Conservation (phyloP, 2,888 invertebrate species). For the Polydesmus complanatus region DNA sequence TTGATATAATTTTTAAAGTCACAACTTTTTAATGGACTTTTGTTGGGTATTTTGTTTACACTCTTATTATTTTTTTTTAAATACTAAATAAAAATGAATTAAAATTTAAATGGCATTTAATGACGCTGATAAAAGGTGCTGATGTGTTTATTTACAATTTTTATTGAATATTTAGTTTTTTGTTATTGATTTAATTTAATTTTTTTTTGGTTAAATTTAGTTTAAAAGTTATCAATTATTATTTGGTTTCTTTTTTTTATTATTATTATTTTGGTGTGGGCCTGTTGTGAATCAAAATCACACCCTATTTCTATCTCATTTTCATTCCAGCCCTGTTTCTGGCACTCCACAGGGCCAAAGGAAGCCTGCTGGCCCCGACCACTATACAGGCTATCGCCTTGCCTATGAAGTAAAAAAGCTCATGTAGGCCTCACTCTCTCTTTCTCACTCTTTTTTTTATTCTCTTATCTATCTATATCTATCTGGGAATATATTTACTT, state of each 20-base stretch:
- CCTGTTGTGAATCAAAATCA: conserved; percentile 14
- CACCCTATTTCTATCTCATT: conserved; percentile 16
- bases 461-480: neutral
- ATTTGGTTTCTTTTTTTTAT: conserved; percentile 2
- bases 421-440: conserved; percentile 58
- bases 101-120: too few relatives aligned
- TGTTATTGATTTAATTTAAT: neutral
- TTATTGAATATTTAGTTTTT: neutral
- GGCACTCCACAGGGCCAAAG: conserved; percentile 23
- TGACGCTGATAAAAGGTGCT: too few relatives aligned
- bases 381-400: conserved; percentile 96
- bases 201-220: conserved; percentile 1
- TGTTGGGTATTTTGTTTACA: too few relatives aligned
- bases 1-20: too few relatives aligned
- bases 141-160: too few relatives aligned
- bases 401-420: conserved; percentile 99
- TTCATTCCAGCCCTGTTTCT: conserved; percentile 23
- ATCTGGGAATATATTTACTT: too few relatives aligned
- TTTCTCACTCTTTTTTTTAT: conserved; percentile 1
- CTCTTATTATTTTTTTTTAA: too few relatives aligned
- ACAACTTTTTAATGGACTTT: too few relatives aligned
- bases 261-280: conserved; percentile 6
- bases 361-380: conserved; percentile 31
- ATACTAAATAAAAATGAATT: too few relatives aligned
- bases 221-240: conserved; percentile 6